A percentile compares a stretch with the other conserved stretches of the same genome.
Evolutionary conservation across 2,888 invertebrate genomes (phyloP).

Genomic region (Notocelia uddmanniana): DNA sequence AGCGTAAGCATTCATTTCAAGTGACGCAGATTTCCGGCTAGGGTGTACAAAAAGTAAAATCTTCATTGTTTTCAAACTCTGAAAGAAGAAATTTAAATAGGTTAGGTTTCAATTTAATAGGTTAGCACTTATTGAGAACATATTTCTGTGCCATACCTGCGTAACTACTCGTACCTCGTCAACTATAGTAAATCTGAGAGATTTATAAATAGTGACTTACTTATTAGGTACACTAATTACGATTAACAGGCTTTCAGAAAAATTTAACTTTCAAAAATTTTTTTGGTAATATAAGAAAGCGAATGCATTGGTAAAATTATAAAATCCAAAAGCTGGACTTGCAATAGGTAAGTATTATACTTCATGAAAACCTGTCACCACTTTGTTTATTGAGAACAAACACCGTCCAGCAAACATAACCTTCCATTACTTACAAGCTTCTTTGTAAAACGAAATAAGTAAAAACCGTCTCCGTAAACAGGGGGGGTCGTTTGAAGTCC

Average conservation of each 20-base stretch:
- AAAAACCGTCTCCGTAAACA: constrained; percentile 49
- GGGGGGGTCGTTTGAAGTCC: constrained; percentile 71
- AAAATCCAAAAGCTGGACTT: background rate
- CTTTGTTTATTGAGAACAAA: constrained; percentile 17
- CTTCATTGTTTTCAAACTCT: background rate
- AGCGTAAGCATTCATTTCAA: background rate
- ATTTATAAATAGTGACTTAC: too few relatives aligned
- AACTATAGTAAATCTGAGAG: too few relatives aligned
- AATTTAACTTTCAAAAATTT: too few relatives aligned
- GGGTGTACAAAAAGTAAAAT: background rate
- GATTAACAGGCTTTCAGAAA: too few relatives aligned
- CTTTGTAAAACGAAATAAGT: constrained; percentile 49
- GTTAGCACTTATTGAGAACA: too few relatives aligned
- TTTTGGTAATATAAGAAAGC: too few relatives aligned
- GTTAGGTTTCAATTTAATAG: too few relatives aligned
- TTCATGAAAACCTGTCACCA: background rate
- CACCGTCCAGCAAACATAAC: constrained; percentile 22
- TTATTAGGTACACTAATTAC: too few relatives aligned
- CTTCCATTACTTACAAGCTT: constrained; percentile 42
- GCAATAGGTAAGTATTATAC: background rate
- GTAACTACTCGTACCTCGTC: too few relatives aligned
- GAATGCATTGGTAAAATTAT: too few relatives aligned
- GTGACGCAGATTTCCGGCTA: background rate
- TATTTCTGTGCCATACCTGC: too few relatives aligned
- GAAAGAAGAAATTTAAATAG: background rate